These are phyloP conservation scores for Hemiscyllium ocellatum DNA, from an alignment of 2,113 vertebrate genomes.

Conservation along the genomic window DNA sequence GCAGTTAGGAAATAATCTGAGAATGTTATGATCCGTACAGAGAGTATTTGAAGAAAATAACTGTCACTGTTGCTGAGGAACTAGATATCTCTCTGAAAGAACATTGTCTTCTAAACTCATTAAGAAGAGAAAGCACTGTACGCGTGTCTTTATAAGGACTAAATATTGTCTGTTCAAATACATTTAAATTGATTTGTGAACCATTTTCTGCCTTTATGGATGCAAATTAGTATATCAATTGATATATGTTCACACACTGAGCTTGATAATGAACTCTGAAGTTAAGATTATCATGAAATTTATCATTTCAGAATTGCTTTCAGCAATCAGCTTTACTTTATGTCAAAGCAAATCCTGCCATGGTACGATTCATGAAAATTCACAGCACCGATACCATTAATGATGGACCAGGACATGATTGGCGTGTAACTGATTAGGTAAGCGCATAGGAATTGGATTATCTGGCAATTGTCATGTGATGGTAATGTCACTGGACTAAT, in stretches of 20 bases:
- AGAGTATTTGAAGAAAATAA: not conserved
- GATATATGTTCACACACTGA: not conserved
- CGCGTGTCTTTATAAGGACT: not conserved
- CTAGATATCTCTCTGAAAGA: not conserved
- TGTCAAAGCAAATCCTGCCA: not conserved
- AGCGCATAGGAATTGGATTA: not conserved
- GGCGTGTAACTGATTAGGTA: not conserved
- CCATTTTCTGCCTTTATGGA: conserved; percentile 7
- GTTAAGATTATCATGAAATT: not conserved
- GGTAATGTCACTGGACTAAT: too few species aligned
- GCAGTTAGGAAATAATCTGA: not conserved
- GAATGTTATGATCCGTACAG: not conserved
- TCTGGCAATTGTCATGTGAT: too few species aligned
- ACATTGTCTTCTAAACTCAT: not conserved
- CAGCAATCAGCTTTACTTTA: conserved; percentile 28
- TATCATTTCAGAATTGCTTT: conserved; percentile 33
- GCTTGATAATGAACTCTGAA: conserved; percentile 24
- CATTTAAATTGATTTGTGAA: conserved; percentile 34
- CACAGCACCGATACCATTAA: not conserved
- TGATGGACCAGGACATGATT: not conserved
- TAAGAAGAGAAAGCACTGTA: conserved; percentile 13
- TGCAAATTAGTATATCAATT: conserved; percentile 36
- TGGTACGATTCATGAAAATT: conserved; percentile 24
- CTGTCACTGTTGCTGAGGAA: not conserved
- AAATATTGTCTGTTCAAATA: conserved; percentile 22